Evolutionary conservation across 53 echinoderm and acorn worm species (phyloP).

Genomic region (Hippasteria phrygiana): DNA sequence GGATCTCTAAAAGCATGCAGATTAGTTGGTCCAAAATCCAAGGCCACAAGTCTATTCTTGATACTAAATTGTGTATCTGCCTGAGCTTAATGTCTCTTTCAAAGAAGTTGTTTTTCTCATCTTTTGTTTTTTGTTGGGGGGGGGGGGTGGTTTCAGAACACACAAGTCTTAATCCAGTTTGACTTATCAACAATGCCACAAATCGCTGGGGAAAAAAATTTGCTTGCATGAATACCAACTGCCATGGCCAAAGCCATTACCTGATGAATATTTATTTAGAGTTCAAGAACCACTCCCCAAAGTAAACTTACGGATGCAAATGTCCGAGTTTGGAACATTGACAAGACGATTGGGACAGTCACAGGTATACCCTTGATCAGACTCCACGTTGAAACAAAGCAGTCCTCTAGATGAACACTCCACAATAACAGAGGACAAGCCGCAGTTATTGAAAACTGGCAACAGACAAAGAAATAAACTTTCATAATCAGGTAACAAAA

Average conservation of each 20-base stretch:
- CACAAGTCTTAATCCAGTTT: too few relatives aligned
- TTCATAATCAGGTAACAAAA: neutral
- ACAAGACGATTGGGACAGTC: constrained; percentile 16
- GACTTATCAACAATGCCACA: too few relatives aligned
- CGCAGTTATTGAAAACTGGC: neutral
- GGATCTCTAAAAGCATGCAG: too few relatives aligned
- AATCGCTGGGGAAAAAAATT: too few relatives aligned
- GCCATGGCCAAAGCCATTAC: neutral
- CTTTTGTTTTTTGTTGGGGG: too few relatives aligned
- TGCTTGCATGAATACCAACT: too few relatives aligned
- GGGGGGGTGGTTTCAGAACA: too few relatives aligned
- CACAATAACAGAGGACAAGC: neutral
- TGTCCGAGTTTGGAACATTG: constrained; percentile 28
- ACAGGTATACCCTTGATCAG: constrained; percentile 22
- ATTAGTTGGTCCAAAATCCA: too few relatives aligned
- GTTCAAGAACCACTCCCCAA: neutral
- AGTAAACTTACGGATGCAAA: constrained; percentile 9
- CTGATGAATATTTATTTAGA: neutral
- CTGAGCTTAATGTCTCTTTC: too few relatives aligned
- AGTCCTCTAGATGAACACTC: constrained; percentile 3
- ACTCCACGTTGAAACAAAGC: neutral
- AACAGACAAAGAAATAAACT: neutral
- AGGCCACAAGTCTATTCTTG: too few relatives aligned
- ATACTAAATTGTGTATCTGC: too few relatives aligned
- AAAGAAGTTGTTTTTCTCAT: too few relatives aligned